These are phyloP conservation scores for Ophion slaviceki DNA, from an alignment of 2,888 invertebrate genomes.

Conservation along the genomic window DNA sequence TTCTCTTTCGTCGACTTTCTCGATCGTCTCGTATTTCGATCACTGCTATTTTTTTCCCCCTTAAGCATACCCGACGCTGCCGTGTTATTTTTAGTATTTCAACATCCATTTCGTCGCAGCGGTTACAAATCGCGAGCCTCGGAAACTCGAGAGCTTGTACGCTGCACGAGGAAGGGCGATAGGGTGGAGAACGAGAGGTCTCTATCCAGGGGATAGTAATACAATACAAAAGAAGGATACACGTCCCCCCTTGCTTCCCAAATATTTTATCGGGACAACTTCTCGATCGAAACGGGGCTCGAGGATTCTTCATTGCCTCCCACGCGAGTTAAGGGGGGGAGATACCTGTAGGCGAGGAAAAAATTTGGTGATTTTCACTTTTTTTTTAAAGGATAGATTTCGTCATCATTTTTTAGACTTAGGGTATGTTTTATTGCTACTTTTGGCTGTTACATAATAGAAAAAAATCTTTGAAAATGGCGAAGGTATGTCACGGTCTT, in stretches of 20 bases:
- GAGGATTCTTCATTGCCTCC: slow-evolving; percentile 71
- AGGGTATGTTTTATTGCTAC: too few relatives aligned
- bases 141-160: slow-evolving; percentile 49
- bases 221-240: slow-evolving; percentile 42
- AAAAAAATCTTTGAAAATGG: too few relatives aligned
- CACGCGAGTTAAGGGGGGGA: slow-evolving; percentile 59
- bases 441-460: too few relatives aligned
- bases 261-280: slow-evolving; percentile 67
- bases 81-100: slow-evolving; percentile 2
- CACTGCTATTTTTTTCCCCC: not conserved
- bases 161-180: not conserved
- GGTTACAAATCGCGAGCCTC: slow-evolving; percentile 12
- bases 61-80: not conserved
- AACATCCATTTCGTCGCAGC: not conserved
- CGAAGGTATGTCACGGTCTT: too few relatives aligned
- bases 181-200: slow-evolving; percentile 44
- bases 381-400: too few relatives aligned
- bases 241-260: slow-evolving; percentile 47
- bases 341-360: too few relatives aligned
- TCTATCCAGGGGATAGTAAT: slow-evolving; percentile 49
- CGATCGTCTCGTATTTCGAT: slow-evolving; percentile 39
- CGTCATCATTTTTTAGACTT: too few relatives aligned
- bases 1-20: too few relatives aligned
- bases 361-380: too few relatives aligned
- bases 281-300: slow-evolving; percentile 34